Conservation (phyloP, 2,113 vertebrate genomes). For the pig (Sus scrofa) region T2T-Sscrofa CM000830.6:11342001-11342500, state of each 20-base stretch:
- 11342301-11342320: constrained; percentile 76
- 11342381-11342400: neutral
- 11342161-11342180: neutral
- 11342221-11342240: constrained; percentile 77
- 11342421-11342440: constrained; percentile 53
- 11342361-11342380: constrained; percentile 74
- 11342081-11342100: constrained; percentile 68
- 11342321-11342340: constrained; percentile 69
- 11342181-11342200: constrained; percentile 70
- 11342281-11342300: constrained; percentile 83
- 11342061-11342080: constrained; percentile 50
- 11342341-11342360: constrained; percentile 78
- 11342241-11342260: constrained; percentile 75
- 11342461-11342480: neutral
- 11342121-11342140: constrained; percentile 54
- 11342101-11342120: constrained; percentile 39
- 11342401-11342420: neutral
- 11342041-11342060: constrained; percentile 56
- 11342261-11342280: constrained; percentile 83
- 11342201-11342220: constrained; percentile 76
- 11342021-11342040: constrained; percentile 61
- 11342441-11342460: constrained; percentile 35
- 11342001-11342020: constrained; percentile 77
- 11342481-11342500: neutral
- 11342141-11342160: constrained; percentile 43